A percentile compares a stretch with the other conserved stretches of the same genome.
phyloP scores from a whole-genome alignment of 2,797 vertebrate genomes.

The Gobio occitaniae region DNA sequence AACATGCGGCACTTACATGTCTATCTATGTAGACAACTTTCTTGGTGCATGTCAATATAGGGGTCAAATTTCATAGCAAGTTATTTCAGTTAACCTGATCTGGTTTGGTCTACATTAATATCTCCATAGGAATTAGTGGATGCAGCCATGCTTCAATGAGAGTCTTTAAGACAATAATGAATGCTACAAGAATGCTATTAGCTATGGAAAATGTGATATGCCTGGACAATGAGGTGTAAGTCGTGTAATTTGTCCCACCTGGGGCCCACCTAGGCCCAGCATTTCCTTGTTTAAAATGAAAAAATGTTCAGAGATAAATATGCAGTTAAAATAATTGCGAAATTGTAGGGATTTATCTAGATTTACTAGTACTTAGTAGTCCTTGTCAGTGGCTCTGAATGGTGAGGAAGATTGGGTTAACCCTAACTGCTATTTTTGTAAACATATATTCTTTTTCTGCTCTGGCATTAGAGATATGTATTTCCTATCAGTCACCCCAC shows the following conservation, averaged over 20 bases:
- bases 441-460: not conserved
- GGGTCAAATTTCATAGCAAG: not conserved
- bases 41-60: not conserved
- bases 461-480: not conserved
- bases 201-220: not conserved
- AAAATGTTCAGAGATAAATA: not conserved
- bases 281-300: not conserved
- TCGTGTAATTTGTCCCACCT: no score
- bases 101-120: not conserved
- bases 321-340: not conserved
- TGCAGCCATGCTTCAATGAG: not conserved
- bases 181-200: not conserved
- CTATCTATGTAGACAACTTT: not conserved
- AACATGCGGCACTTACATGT: not conserved
- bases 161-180: not conserved
- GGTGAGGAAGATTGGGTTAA: not conserved
- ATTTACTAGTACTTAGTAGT: not conserved
- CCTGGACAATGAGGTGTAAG: not conserved
- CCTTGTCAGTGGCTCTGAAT: not conserved
- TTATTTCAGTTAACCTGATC: not conserved
- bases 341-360: not conserved
- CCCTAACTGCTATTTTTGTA: not conserved
- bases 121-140: not conserved
- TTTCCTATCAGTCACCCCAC: conserved; percentile 4
- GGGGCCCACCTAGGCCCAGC: no score